These are phyloP conservation scores for Didymodactylos carnosus DNA, from an alignment of 2,888 invertebrate genomes.

Conservation along the genomic window DNA sequence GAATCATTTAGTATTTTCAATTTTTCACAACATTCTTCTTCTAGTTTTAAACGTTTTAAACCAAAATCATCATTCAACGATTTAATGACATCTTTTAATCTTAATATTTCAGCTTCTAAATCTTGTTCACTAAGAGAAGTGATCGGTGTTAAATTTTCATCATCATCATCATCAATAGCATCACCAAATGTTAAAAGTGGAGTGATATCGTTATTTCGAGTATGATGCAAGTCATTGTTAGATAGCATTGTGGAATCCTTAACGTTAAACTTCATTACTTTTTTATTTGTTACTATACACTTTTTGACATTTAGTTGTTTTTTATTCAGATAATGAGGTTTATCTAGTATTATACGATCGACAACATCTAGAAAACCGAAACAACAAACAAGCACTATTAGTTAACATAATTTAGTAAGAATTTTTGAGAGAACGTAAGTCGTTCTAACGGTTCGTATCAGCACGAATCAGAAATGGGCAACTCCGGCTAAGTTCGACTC, in stretches of 20 bases:
- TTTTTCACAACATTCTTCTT: background rate
- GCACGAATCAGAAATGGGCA: no score
- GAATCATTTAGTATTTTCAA: background rate
- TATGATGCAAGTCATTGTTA: no score
- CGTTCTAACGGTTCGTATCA: no score
- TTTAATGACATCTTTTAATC: background rate
- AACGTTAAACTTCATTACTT: background rate
- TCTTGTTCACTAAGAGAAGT: background rate
- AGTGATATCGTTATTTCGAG: background rate
- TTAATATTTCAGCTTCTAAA: background rate
- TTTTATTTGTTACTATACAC: background rate
- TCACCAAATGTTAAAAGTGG: no score
- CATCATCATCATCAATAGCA: background rate
- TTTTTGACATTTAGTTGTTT: background rate
- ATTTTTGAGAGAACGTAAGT: no score
- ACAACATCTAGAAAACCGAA: background rate
- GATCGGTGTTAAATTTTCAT: background rate
- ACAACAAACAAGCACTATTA: no score
- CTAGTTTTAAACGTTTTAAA: background rate
- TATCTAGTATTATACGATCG: background rate
- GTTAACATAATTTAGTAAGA: no score
- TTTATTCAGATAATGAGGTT: background rate
- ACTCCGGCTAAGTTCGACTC: no score
- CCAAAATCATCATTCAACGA: background rate
- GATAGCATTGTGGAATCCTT: background rate